A percentile compares a stretch with the other conserved stretches of the same genome.
These are phyloP conservation scores for Grantiella picta DNA, from an alignment of 2,113 vertebrate genomes.

Conservation along the genomic window DNA sequence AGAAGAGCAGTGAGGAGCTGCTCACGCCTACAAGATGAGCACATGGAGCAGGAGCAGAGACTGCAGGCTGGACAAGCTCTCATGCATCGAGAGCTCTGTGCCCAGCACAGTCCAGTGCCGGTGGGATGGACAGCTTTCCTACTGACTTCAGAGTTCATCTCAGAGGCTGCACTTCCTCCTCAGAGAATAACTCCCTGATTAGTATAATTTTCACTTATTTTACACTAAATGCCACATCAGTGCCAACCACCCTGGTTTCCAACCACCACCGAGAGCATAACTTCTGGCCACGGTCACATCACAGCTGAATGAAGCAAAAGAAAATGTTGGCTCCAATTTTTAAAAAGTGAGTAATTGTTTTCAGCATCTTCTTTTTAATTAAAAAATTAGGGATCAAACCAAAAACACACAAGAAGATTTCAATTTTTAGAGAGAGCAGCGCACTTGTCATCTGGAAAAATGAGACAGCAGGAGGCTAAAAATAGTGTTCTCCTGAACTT, in stretches of 20 bases:
- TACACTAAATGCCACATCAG: not conserved
- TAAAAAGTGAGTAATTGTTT: conserved; percentile 20
- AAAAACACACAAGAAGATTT: not conserved
- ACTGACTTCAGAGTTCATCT: not conserved
- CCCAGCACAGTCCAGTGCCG: not conserved
- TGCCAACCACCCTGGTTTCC: not conserved
- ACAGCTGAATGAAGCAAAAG: not conserved
- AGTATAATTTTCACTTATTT: not conserved
- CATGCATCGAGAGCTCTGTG: rapidly evolving
- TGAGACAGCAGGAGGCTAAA: not conserved
- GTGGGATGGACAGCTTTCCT: not conserved
- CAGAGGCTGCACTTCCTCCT: not conserved
- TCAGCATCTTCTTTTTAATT: conserved; percentile 18
- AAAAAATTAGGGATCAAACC: not conserved
- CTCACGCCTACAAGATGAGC: not conserved
- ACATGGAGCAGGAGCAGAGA: not conserved
- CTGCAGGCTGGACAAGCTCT: not conserved
- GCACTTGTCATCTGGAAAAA: conserved; percentile 14
- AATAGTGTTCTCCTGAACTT: not conserved
- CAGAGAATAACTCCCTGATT: not conserved
- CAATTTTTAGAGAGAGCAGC: not conserved
- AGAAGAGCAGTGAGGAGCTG: not conserved
- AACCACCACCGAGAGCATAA: not conserved
- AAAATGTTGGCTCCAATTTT: not conserved
- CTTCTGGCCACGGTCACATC: not conserved